Evolutionary conservation across 1,140 invertebrate species (phyloP).

Genomic region (Trichonephila inaurata): DNA sequence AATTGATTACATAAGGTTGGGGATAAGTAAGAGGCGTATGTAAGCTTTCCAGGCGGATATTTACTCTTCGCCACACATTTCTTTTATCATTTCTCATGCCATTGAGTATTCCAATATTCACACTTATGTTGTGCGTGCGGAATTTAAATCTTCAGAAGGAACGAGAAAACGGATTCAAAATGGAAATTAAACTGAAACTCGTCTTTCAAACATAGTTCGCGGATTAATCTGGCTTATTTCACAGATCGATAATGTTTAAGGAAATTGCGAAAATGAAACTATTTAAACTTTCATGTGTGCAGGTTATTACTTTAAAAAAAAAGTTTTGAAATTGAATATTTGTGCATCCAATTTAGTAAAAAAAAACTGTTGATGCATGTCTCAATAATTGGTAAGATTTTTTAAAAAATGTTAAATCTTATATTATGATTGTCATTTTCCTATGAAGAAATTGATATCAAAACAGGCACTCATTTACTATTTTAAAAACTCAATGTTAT

Average conservation of each 20-base stretch:
- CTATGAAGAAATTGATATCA: too few relatives aligned
- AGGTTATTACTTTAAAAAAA: too few relatives aligned
- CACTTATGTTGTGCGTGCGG: not conserved
- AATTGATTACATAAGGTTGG: constrained; percentile 21
- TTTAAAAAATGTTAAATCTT: too few relatives aligned
- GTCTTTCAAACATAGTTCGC: not conserved
- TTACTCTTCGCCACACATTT: not conserved
- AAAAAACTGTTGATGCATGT: too few relatives aligned
- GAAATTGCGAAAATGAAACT: too few relatives aligned
- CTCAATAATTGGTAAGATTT: too few relatives aligned
- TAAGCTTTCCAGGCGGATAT: not conserved
- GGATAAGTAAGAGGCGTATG: not conserved
- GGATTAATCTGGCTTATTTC: not conserved
- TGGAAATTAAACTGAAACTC: not conserved
- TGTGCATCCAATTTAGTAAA: too few relatives aligned
- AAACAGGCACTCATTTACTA: too few relatives aligned
- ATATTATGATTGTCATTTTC: too few relatives aligned
- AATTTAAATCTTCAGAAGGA: not conserved
- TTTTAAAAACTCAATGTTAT: too few relatives aligned
- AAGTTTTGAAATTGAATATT: too few relatives aligned
- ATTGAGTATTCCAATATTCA: not conserved
- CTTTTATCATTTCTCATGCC: not conserved
- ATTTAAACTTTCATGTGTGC: too few relatives aligned
- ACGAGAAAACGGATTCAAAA: not conserved
- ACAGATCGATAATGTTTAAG: not conserved